Base-by-base conservation (phyloP, 1,140 invertebrate species). In the Myzus persicae region DNA sequence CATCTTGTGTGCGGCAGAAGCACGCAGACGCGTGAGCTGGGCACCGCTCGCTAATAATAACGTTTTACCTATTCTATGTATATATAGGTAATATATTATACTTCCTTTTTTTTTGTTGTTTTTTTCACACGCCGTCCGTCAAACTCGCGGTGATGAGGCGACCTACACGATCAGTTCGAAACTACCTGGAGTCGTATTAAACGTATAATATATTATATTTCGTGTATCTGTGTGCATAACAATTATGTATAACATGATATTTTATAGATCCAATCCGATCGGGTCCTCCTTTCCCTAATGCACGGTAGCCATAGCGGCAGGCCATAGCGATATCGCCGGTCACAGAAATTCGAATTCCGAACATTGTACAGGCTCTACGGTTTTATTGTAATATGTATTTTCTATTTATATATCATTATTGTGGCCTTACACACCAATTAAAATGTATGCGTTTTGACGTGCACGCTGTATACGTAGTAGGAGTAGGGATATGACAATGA, bases 121-220 rank as follows among this genome's bases (percentile, higher is more conserved):
- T 67, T 76, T 76, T 76, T 76, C 59, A 76, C 59, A 76, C 59
- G 59, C 59, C 59, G 59, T 76, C 59, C 59, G 59, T 76, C 59
- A 76, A 76, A 76, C 59, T 76, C 59, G 59, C 59, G 59, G 59
- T 18, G 59, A 14, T n/a, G 31, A 76, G 59, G n/a, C 59, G 59
- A 76, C 11, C 14, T 18, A 36, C 59, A n/a, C 59, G 59, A 76
- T 36, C 59, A 5, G 59, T 67, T n/a, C 31, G 31, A 76, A 67
- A 67, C 2, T n/a, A 67, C 59, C 59, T 31, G 4, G 9, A 59
- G 54, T n/a, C n/a, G n/a, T 31, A 11, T 14, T n/a, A 67, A 18
- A 67, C 59, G 31, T 67, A 59, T 11, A 44, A 18, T 2, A 20
- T 76, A 76, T n/a, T 18, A 76, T 76, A n/a, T 76, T 20, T 18